Conservation (phyloP, 2,797 vertebrate genomes). For the Mastacembelus armatus region DNA sequence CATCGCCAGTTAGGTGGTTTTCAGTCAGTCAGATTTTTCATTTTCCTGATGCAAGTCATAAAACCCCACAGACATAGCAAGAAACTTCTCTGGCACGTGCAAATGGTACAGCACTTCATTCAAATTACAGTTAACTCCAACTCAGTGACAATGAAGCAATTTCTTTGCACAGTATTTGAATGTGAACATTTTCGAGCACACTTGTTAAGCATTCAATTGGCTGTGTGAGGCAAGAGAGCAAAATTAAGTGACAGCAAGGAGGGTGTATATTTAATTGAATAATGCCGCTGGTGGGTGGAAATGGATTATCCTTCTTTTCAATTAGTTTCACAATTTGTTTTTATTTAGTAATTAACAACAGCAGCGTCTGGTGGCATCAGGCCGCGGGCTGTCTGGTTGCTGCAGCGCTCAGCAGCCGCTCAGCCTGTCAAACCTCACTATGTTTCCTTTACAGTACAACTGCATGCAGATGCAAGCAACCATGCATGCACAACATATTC, state of each 20-base stretch:
- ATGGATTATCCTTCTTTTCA: conserved; percentile 87
- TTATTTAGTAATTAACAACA: conserved; percentile 90
- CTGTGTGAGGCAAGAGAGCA: conserved; percentile 52
- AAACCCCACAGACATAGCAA: conserved; percentile 5
- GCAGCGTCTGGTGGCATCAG: conserved; percentile 78
- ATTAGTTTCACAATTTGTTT: conserved; percentile 89
- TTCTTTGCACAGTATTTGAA: conserved; percentile 39
- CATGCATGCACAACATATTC: conserved; percentile 50
- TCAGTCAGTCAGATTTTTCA: conserved; percentile 56
- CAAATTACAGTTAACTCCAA: conserved; percentile 21
- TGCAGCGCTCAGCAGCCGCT: conserved; percentile 54
- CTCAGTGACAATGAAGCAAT: conserved; percentile 17
- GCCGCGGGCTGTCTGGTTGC: conserved; percentile 71
- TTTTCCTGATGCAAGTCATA: conserved; percentile 29
- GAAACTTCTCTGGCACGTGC: conserved; percentile 11
- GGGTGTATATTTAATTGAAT: conserved; percentile 83
- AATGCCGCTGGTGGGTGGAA: conserved; percentile 84
- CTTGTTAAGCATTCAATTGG: conserved; percentile 62
- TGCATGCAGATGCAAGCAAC: conserved; percentile 61
- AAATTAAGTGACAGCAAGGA: conserved; percentile 66
- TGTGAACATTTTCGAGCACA: conserved; percentile 41
- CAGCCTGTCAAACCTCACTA: conserved; percentile 63
- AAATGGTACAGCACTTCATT: conserved; percentile 7
- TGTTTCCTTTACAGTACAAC: conserved; percentile 70
- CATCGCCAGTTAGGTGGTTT: conserved; percentile 29